phyloP scores from a whole-genome alignment of 1,140 invertebrate genomes.

The Drosophila eugracilis region DNA sequence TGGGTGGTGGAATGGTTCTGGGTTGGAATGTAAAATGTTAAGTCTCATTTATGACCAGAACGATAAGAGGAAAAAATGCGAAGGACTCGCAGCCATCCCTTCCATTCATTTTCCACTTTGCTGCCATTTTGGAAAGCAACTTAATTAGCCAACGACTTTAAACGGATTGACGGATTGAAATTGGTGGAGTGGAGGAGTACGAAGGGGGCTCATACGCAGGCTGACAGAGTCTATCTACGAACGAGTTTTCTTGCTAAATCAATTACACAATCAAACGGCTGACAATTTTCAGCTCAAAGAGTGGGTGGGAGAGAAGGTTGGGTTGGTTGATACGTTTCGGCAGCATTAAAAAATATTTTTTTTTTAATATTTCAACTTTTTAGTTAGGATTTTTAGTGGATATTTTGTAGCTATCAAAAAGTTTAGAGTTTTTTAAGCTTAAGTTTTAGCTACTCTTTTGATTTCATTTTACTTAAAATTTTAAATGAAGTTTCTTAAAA shows the following conservation, averaged over 20 bases:
- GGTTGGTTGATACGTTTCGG: too few relatives aligned
- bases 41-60: slow-evolving; percentile 42
- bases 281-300: slow-evolving; percentile 51
- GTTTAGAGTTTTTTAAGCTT: too few relatives aligned
- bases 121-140: slow-evolving; percentile 48
- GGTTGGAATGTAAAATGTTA: slow-evolving; percentile 13
- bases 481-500: not conserved
- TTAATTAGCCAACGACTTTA: slow-evolving; percentile 75
- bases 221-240: not conserved
- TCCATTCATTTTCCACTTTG: slow-evolving; percentile 33
- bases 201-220: not conserved
- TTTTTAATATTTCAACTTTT: too few relatives aligned
- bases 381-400: not conserved
- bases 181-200: too few relatives aligned
- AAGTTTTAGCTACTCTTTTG: too few relatives aligned
- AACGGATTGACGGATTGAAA: slow-evolving; percentile 51
- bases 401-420: not conserved
- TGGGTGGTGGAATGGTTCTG: not conserved
- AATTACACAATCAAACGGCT: slow-evolving; percentile 73
- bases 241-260: slow-evolving; percentile 59
- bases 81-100: slow-evolving; percentile 11
- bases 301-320: not conserved
- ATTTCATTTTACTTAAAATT: not conserved
- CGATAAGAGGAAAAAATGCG: slow-evolving; percentile 29
- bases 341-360: slow-evolving; percentile 1